Evolutionary conservation across 2,113 vertebrate species (phyloP).

Genomic region (Daubentonia madagascariensis): DNA sequence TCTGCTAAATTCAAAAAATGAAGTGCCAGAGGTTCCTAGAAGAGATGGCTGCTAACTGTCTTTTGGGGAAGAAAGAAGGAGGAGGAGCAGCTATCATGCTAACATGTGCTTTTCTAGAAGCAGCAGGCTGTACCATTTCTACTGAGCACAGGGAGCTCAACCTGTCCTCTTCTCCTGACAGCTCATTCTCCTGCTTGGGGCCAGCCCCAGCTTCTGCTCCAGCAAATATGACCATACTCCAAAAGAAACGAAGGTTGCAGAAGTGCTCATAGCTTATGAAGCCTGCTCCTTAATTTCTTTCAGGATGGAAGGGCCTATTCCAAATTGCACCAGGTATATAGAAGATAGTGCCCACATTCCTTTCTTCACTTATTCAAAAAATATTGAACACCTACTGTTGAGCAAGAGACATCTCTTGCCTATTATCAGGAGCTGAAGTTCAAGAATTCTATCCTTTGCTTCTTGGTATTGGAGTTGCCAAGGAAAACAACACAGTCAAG

Average conservation of each 20-base stretch:
- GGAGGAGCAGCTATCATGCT: no score
- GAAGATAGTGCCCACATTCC: background rate
- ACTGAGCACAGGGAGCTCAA: background rate
- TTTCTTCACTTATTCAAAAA: background rate
- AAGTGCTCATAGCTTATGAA: background rate
- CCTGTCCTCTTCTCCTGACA: background rate
- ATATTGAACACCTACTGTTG: background rate
- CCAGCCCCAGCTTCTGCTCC: background rate
- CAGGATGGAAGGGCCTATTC: background rate
- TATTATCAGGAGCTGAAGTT: slow-evolving; percentile 21
- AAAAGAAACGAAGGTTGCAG: background rate
- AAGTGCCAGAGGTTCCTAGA: background rate
- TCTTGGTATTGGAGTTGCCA: background rate
- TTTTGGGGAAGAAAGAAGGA: background rate
- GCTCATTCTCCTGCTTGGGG: background rate
- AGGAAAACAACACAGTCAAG: slow-evolving; percentile 19
- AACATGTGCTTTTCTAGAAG: background rate
- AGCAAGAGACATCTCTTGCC: background rate
- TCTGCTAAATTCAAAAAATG: background rate
- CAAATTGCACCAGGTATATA: background rate
- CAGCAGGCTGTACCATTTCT: background rate
- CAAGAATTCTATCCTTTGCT: background rate
- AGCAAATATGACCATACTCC: background rate
- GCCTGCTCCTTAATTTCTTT: background rate
- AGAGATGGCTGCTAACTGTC: background rate